Evolutionary conservation across 2,113 vertebrate genomes (phyloP).

Genomic region (Alethe diademata): DNA sequence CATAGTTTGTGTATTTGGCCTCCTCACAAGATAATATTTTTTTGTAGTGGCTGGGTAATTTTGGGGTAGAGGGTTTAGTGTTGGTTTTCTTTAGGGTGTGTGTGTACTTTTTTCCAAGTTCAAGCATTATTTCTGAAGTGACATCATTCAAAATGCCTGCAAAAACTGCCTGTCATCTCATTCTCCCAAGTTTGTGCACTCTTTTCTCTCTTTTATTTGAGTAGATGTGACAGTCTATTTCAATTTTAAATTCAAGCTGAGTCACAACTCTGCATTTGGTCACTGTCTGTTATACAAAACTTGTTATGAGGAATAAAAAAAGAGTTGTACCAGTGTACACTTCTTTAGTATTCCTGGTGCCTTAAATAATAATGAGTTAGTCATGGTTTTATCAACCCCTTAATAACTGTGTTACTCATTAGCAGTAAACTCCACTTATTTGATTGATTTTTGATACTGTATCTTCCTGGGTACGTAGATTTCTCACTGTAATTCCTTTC

Average conservation of each 20-base stretch:
- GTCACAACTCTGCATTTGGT: background rate
- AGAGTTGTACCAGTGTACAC: background rate
- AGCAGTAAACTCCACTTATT: background rate
- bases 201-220: background rate
- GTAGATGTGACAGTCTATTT: background rate
- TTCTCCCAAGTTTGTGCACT: background rate
- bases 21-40: background rate
- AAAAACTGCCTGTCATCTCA: background rate
- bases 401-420: background rate
- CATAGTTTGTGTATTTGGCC: background rate
- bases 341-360: background rate
- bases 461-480: background rate
- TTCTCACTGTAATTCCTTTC: background rate
- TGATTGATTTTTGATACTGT: background rate
- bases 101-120: background rate
- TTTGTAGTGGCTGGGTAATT: rapidly evolving
- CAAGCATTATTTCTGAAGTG: background rate
- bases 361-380: background rate
- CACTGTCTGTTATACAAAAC: background rate
- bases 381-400: background rate
- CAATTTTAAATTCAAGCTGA: background rate
- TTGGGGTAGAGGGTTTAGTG: no score
- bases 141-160: background rate
- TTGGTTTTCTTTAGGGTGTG: background rate
- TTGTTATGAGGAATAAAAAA: background rate